These are phyloP conservation scores for Asarcornis scutulata DNA, from an alignment of 2,113 vertebrate genomes.

Conservation along the genomic window DNA sequence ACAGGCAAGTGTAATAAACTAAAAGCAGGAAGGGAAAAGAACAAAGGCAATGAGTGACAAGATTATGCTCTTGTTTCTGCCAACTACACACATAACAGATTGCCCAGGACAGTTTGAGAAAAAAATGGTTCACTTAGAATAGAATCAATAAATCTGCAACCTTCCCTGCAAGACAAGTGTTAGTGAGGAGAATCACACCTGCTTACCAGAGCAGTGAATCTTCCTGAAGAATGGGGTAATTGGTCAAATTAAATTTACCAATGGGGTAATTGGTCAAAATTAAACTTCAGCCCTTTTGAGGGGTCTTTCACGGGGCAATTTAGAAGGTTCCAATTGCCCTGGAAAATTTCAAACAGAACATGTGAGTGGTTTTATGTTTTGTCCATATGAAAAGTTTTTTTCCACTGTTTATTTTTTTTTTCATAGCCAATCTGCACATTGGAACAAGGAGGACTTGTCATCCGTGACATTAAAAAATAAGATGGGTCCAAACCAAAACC, in stretches of 20 bases:
- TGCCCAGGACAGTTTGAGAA: neutral
- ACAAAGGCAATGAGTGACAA: neutral
- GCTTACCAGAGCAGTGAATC: neutral
- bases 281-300: neutral
- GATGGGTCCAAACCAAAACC: slow-evolving; percentile 11
- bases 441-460: neutral
- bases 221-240: neutral
- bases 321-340: neutral
- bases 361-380: neutral
- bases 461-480: neutral
- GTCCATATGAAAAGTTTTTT: neutral
- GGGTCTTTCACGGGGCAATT: neutral
- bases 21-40: neutral
- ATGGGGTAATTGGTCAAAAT: neutral
- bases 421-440: neutral
- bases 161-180: neutral
- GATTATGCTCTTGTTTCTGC: neutral
- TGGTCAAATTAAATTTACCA: neutral
- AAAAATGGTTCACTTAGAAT: neutral
- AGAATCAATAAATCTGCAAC: neutral
- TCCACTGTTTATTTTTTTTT: neutral
- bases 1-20: neutral
- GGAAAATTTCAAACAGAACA: neutral
- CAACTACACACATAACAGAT: neutral
- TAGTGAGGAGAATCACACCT: neutral